phyloP scores from a whole-genome alignment of 1,140 invertebrate species.

The Drosophila fuyamai region DNA sequence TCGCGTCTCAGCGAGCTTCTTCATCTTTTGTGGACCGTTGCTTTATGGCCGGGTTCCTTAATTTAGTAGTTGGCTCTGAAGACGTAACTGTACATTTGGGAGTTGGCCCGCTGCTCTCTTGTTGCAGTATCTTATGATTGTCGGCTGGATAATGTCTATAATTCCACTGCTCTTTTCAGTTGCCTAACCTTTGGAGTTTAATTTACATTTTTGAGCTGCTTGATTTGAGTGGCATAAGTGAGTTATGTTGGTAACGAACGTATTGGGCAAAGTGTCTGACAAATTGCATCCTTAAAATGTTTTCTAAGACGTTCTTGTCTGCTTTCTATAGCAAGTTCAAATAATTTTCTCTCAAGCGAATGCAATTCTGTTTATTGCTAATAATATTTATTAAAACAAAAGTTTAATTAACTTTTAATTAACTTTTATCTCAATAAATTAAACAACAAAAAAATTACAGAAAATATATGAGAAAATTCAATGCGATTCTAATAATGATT shows the following conservation, averaged over 20 bases:
- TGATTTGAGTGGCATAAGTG: constrained; percentile 46
- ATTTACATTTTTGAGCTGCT: constrained; percentile 73
- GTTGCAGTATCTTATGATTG: constrained; percentile 38
- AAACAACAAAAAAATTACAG: too few relatives aligned
- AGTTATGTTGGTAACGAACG: constrained; percentile 26
- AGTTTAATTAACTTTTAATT: too few relatives aligned
- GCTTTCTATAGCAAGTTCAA: too few relatives aligned
- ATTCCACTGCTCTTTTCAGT: constrained; percentile 19
- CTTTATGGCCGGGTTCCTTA: constrained; percentile 74
- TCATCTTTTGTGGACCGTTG: constrained; percentile 55
- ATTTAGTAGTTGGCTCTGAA: constrained; percentile 75
- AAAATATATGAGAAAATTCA: too few relatives aligned
- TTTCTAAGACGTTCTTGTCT: too few relatives aligned
- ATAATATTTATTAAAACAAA: too few relatives aligned
- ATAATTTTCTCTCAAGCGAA: too few relatives aligned
- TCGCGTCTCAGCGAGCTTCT: constrained; percentile 5
- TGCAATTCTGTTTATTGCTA: too few relatives aligned
- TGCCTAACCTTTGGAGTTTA: constrained; percentile 52
- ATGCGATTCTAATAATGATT: too few relatives aligned
- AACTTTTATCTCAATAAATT: too few relatives aligned
- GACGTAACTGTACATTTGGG: constrained; percentile 72
- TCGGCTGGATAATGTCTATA: constrained; percentile 29
- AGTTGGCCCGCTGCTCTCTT: constrained; percentile 28
- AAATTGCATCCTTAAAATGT: constrained; percentile 2
- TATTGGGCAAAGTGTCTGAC: constrained; percentile 16